Percentiles rank a stretch among this genome's conserved stretches.
Evolutionary conservation across 2,113 vertebrate species (phyloP).

Genomic region (Natator depressus): DNA sequence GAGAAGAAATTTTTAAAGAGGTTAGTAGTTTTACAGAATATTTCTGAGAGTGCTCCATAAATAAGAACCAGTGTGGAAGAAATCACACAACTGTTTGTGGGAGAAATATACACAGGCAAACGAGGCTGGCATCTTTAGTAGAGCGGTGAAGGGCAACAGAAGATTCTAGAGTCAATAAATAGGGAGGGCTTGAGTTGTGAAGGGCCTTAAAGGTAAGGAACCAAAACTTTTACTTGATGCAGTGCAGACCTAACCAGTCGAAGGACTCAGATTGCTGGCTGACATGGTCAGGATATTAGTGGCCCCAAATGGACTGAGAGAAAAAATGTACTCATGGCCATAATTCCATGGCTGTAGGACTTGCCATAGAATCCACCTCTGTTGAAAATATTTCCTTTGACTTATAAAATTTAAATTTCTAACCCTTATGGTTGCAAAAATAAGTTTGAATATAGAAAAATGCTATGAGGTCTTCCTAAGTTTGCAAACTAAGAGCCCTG

Average conservation of each 20-base stretch:
- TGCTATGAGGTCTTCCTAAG: not conserved
- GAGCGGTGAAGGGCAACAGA: not conserved
- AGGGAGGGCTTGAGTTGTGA: not conserved
- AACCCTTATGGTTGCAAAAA: not conserved
- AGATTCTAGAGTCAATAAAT: not conserved
- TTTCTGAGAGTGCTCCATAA: not conserved
- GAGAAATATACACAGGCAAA: not conserved
- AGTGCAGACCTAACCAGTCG: not conserved
- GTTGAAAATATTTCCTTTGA: not conserved
- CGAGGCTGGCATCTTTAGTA: not conserved
- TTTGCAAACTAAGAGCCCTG: not conserved
- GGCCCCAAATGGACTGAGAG: not conserved
- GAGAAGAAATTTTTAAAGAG: not conserved
- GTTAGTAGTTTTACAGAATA: not conserved
- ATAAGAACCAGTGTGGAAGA: rapidly evolving
- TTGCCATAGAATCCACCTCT: not conserved
- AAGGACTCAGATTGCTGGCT: not conserved
- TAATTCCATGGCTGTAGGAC: not conserved
- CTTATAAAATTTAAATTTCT: not conserved
- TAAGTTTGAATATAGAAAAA: not conserved
- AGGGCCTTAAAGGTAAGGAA: not conserved
- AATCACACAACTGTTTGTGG: not conserved
- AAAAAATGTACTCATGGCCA: not conserved
- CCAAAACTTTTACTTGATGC: not conserved
- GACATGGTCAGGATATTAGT: not conserved